These are phyloP conservation scores for Aeoliscus strigatus DNA, from an alignment of 2,797 vertebrate species.

Conservation along the genomic window DNA sequence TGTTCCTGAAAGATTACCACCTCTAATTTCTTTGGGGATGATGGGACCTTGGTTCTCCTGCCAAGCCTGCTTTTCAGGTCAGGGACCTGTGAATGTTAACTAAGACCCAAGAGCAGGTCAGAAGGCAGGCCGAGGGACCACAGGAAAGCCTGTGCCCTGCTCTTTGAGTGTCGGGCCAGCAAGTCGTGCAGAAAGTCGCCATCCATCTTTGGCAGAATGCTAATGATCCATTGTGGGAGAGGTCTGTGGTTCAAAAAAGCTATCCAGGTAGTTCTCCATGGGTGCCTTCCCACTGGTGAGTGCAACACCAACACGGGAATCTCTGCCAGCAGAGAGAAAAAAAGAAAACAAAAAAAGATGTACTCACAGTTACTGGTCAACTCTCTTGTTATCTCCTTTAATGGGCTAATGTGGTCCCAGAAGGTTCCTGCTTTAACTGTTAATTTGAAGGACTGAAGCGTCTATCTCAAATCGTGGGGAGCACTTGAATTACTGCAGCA, in stretches of 20 bases:
- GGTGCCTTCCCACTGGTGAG: slow-evolving; percentile 51
- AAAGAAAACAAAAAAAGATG: slow-evolving; percentile 13
- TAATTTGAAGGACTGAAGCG: slow-evolving; percentile 54
- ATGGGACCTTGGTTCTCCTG: slow-evolving; percentile 75
- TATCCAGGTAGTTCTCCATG: slow-evolving; percentile 63
- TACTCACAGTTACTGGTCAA: slow-evolving; percentile 54
- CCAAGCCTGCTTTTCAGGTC: slow-evolving; percentile 76
- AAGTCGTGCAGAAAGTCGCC: slow-evolving; percentile 75
- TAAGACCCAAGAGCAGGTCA: slow-evolving; percentile 81
- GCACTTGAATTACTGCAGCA: slow-evolving; percentile 5
- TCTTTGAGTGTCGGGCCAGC: slow-evolving; percentile 61
- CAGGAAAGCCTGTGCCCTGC: slow-evolving; percentile 54
- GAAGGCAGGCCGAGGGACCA: slow-evolving; percentile 71
- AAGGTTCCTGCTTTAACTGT: slow-evolving; percentile 36
- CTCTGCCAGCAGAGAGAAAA: slow-evolving; percentile 42
- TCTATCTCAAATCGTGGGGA: slow-evolving; percentile 30
- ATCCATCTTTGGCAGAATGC: slow-evolving; percentile 79
- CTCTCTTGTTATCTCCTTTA: slow-evolving; percentile 53
- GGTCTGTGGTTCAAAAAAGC: slow-evolving; percentile 60
- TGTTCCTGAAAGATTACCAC: slow-evolving; percentile 78
- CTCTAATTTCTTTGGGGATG: slow-evolving; percentile 84
- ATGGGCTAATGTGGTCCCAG: slow-evolving; percentile 24
- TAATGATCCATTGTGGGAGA: slow-evolving; percentile 74
- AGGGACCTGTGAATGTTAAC: slow-evolving; percentile 81
- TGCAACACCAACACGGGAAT: slow-evolving; percentile 42